Conservation (phyloP, 1,140 invertebrate species). For the Nasonia giraulti region DNA sequence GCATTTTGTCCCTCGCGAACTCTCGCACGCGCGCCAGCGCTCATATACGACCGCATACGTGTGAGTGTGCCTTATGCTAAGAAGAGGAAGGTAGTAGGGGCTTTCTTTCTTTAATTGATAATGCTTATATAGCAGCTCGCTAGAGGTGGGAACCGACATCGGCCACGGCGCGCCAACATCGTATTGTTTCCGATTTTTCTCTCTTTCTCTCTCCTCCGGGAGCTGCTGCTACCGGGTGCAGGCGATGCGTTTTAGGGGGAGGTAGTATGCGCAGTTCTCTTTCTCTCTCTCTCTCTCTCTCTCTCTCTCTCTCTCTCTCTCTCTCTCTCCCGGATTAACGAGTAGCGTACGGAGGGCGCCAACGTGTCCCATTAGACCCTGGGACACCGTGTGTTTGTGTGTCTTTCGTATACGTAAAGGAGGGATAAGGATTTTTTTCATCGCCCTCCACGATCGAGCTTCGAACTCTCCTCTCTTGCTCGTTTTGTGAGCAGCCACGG, state of each 20-base stretch:
- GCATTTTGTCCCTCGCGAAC: slow-evolving; percentile 45
- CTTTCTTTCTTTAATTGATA: slow-evolving; percentile 54
- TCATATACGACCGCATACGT: background rate
- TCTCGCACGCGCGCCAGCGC: slow-evolving; percentile 20
- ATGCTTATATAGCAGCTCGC: slow-evolving; percentile 29
- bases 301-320: slow-evolving; percentile 37
- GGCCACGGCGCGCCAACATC: slow-evolving; percentile 61
- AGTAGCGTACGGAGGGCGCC: slow-evolving; percentile 56
- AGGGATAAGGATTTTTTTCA: background rate
- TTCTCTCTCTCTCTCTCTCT: slow-evolving; percentile 31
- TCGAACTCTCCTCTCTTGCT: slow-evolving; percentile 20
- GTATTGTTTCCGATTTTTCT: slow-evolving; percentile 68
- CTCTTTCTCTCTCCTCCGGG: background rate
- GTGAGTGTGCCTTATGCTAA: slow-evolving; percentile 62
- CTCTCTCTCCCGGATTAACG: slow-evolving; percentile 55
- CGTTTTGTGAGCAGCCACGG: background rate
- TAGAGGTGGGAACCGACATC: slow-evolving; percentile 67
- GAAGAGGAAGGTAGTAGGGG: background rate
- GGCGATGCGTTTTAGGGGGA: slow-evolving; percentile 3
- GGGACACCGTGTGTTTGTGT: slow-evolving; percentile 13
- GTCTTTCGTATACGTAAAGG: background rate
- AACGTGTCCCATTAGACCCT: slow-evolving; percentile 61
- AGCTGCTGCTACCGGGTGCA: background rate
- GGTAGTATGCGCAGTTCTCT: background rate
- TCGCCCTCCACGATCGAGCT: slow-evolving; percentile 2